Conservation (phyloP, 2,113 vertebrate species). For the Aythya baeri region DNA sequence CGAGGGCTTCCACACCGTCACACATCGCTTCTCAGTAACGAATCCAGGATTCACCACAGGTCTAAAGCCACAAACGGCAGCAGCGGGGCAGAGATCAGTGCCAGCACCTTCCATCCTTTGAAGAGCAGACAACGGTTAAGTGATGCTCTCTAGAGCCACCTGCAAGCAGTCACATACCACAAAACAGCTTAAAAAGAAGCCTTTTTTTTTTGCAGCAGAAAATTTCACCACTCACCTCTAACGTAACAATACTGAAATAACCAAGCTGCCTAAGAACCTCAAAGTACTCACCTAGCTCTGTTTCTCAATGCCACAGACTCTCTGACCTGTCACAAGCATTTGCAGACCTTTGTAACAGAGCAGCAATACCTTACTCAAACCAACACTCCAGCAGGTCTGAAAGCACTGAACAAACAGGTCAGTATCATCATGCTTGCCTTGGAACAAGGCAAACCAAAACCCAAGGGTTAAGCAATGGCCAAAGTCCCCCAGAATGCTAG, state of each 20-base stretch:
- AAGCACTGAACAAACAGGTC: background rate
- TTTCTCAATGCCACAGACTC: background rate
- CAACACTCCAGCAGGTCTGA: background rate
- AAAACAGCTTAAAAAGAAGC: background rate
- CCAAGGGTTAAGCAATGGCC: background rate
- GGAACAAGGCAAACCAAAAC: background rate
- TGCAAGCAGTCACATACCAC: background rate
- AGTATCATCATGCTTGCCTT: background rate
- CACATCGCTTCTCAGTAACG: background rate
- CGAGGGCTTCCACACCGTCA: background rate
- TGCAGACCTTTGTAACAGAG: background rate
- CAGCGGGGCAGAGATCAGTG: background rate
- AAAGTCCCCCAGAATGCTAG: background rate
- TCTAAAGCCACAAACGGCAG: background rate
- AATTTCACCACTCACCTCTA: background rate
- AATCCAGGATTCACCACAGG: background rate
- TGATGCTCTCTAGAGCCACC: background rate
- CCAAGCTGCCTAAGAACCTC: background rate
- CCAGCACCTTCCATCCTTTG: background rate
- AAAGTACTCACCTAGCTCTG: background rate
- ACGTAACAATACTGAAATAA: background rate
- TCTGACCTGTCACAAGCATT: background rate
- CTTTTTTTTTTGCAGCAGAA: background rate
- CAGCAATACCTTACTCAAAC: background rate
- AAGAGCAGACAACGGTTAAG: background rate